Percentiles rank a stretch among this genome's conserved stretches.
Conservation (phyloP, 2,113 vertebrate species). For the Paradisaea rubra region DNA sequence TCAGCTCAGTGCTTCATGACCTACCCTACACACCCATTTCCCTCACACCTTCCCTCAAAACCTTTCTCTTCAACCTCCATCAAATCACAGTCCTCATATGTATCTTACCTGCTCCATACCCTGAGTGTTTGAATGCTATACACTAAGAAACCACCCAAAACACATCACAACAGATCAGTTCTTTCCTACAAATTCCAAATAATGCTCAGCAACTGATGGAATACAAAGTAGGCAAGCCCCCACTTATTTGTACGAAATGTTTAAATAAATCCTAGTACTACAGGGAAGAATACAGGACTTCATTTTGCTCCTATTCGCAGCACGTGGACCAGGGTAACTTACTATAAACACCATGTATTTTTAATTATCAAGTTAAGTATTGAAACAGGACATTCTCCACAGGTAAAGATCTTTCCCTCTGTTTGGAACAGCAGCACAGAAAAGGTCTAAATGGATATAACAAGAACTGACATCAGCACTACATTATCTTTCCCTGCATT, state of each 20-base stretch:
- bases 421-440: not conserved
- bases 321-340: not conserved
- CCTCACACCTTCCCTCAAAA: not conserved
- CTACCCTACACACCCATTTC: not conserved
- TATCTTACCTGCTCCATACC: not conserved
- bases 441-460: not conserved
- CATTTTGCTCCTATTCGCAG: not conserved
- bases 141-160: not conserved
- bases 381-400: not conserved
- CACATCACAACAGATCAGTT: not conserved
- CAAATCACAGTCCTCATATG: not conserved
- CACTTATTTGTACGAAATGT: not conserved
- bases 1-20: not conserved
- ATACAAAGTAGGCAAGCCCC: not conserved
- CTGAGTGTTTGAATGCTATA: not conserved
- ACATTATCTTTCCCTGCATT: not conserved
- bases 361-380: not conserved
- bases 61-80: not conserved
- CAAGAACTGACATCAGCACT: not conserved
- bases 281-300: not conserved
- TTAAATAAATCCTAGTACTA: not conserved
- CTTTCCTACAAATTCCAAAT: not conserved
- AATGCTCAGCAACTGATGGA: not conserved
- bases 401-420: not conserved
- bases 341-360: fast-evolving